Evolutionary conservation across 2,797 vertebrate genomes (phyloP).

Genomic region (Knipowitschia caucasica): DNA sequence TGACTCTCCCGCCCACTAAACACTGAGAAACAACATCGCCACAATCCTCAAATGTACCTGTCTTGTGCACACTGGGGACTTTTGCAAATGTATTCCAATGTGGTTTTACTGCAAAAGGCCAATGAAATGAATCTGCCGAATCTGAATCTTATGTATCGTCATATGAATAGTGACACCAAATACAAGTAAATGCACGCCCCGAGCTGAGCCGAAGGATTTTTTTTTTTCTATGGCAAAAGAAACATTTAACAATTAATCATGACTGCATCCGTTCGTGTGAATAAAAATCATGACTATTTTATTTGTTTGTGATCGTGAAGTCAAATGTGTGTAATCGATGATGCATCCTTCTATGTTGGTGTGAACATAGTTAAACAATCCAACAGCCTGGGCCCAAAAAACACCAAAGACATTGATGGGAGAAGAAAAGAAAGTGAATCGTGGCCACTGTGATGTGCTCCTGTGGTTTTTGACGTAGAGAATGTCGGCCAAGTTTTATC

Average conservation of each 20-base stretch:
- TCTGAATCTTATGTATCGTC: too few species aligned
- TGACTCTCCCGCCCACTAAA: too few species aligned
- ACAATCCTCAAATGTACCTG: too few species aligned
- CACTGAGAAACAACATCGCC: too few species aligned
- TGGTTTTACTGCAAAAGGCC: too few species aligned
- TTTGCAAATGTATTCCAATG: too few species aligned
- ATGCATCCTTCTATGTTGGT: constrained; percentile 3
- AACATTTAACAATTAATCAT: neutral
- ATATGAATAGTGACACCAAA: too few species aligned
- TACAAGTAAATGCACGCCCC: too few species aligned
- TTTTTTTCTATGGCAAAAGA: neutral
- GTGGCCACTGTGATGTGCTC: constrained; percentile 38
- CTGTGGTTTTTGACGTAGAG: constrained; percentile 30
- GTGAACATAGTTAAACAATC: constrained; percentile 54
- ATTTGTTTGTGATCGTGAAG: neutral
- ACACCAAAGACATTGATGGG: constrained; percentile 46
- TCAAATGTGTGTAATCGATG: neutral
- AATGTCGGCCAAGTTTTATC: constrained; percentile 45
- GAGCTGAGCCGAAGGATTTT: too few species aligned
- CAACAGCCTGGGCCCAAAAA: constrained; percentile 42
- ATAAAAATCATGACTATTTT: neutral
- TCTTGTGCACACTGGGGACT: too few species aligned
- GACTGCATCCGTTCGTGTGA: neutral
- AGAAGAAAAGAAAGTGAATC: constrained; percentile 50
- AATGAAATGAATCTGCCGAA: too few species aligned